A percentile compares a stretch with the other conserved stretches of the same genome.
These are phyloP conservation scores for Metopolophium dirhodum DNA, from an alignment of 1,140 invertebrate species.

Conservation along the genomic window DNA sequence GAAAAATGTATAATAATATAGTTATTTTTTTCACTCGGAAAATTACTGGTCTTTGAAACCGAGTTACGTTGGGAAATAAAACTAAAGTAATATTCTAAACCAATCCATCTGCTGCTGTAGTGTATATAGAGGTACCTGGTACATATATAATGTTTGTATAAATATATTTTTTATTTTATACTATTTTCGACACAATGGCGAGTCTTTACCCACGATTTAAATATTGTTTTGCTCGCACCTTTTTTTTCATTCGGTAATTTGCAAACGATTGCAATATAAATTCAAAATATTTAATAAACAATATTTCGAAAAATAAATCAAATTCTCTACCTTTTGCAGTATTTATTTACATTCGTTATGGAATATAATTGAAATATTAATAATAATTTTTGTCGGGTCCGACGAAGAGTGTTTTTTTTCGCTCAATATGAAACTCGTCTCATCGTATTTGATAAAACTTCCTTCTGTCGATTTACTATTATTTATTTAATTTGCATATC, in stretches of 20 bases:
- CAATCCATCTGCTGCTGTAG: not conserved
- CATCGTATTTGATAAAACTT: not conserved
- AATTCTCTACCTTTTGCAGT: not conserved
- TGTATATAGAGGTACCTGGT: not conserved
- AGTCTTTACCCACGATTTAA: not conserved
- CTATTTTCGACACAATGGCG: not conserved
- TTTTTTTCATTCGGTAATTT: not conserved
- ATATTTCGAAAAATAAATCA: not conserved
- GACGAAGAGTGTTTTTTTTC: not conserved
- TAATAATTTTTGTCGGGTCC: not conserved
- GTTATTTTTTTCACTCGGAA: not conserved
- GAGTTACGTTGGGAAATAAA: not conserved
- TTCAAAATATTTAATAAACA: constrained; percentile 23
- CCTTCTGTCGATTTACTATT: not conserved
- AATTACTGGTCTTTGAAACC: not conserved
- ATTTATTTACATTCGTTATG: not conserved
- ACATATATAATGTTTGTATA: not conserved
- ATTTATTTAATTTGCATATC: not conserved
- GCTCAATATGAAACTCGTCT: not conserved
- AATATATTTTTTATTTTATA: not conserved
- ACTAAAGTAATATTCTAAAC: not conserved
- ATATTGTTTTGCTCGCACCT: not conserved
- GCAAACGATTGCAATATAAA: not conserved
- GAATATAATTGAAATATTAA: constrained; percentile 14
- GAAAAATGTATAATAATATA: constrained; percentile 16